Evolutionary conservation across 2,888 invertebrate genomes (phyloP).

Genomic region (Agonopterix alstromeriana): DNA sequence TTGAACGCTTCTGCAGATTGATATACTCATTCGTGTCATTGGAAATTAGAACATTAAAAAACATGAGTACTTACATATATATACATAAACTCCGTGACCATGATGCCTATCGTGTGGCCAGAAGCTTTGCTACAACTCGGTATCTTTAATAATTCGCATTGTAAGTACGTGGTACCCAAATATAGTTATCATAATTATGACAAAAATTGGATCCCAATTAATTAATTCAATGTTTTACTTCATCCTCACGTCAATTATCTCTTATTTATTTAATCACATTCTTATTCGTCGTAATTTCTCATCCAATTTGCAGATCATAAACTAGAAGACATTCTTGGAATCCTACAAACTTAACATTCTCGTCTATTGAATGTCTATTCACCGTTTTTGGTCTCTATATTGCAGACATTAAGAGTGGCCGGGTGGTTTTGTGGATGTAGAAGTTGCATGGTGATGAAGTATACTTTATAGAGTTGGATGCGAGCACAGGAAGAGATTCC

Average conservation of each 20-base stretch:
- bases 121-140: no score
- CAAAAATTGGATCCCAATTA: no score
- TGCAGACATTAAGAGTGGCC: background rate
- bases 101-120: no score
- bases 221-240: constrained; percentile 1
- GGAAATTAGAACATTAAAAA: no score
- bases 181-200: no score
- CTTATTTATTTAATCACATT: constrained; percentile 10
- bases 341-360: constrained; percentile 13
- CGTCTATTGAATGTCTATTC: constrained; percentile 12
- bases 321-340: constrained; percentile 28
- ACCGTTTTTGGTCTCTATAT: background rate
- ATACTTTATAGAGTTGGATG: constrained; percentile 18
- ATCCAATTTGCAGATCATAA: constrained; percentile 33
- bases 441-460: constrained; percentile 13
- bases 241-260: constrained; percentile 15
- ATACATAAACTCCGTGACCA: no score
- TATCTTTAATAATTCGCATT: no score
- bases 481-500: constrained; percentile 37
- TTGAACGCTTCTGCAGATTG: no score
- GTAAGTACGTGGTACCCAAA: no score
- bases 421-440: background rate
- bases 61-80: no score
- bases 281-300: constrained; percentile 27
- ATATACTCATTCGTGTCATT: no score